These are phyloP conservation scores for Propithecus coquereli DNA, from an alignment of 2,113 vertebrate species.

Conservation along the genomic window DNA sequence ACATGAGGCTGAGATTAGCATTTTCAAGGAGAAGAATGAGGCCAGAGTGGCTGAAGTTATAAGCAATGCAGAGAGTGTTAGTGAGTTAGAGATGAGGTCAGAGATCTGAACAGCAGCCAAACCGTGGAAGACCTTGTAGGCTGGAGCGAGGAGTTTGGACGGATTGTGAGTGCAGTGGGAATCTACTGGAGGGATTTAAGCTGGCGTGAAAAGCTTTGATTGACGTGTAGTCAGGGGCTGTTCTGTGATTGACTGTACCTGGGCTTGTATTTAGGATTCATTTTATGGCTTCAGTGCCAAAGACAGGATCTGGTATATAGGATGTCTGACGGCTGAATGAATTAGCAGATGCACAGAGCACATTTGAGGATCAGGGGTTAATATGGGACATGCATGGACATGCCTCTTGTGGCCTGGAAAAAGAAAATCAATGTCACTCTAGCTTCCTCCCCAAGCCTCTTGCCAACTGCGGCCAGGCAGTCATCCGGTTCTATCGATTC, in stretches of 20 bases:
- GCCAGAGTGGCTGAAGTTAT: not conserved
- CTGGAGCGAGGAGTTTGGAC: not conserved
- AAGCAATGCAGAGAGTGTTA: not conserved
- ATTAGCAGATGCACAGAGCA: not conserved
- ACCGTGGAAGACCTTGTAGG: not conserved
- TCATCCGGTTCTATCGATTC: not conserved
- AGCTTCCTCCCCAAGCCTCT: not conserved
- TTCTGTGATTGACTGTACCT: not conserved
- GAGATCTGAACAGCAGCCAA: not conserved
- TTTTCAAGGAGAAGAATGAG: not conserved
- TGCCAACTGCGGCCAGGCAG: not conserved
- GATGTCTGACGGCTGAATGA: not conserved
- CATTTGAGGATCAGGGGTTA: not conserved
- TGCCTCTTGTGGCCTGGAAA: not conserved
- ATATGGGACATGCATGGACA: no score
- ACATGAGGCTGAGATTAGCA: not conserved
- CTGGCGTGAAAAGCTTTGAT: not conserved
- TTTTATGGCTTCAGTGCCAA: not conserved
- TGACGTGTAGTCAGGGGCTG: not conserved
- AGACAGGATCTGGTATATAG: not conserved
- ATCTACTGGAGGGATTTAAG: not conserved
- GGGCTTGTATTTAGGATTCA: not conserved
- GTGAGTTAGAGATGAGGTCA: conserved; percentile 33
- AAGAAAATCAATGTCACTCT: not conserved
- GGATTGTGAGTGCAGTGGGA: not conserved